Evolutionary conservation across 2,797 vertebrate genomes (phyloP), one percentile per base, ranked within the genome.

Genomic region (Phrynocephalus guinanensis): DNA sequence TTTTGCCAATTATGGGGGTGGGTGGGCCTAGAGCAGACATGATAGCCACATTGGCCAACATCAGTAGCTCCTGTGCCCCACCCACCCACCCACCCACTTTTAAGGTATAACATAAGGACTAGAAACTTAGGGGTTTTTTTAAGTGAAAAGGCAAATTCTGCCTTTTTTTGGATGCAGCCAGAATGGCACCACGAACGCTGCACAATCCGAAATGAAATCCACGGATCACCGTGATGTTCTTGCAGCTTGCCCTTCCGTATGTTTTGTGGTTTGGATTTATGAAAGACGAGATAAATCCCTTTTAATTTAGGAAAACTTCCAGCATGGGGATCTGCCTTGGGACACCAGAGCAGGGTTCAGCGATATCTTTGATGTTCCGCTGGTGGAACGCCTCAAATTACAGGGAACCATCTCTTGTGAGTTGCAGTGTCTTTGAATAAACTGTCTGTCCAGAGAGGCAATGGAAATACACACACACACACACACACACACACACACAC

Each of bases 331-430:
- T 94, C 92, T 82, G 93, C 90, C 93, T 93, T 95, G 93, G 93
- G 93, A 95, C 94, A 93, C 38, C 92, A 93, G 88, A 89, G 84
- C 15, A 16, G 87, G 89, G 89, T 87, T 89, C 91, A 33, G 5
- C 22, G 72, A 15, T 92, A 93, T 89, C 96, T 95, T 95, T 94
- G 95, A 96, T 94, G 94, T 94, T 94, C 93, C 89, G 75, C 91
- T 94, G 91, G 87, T 86, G 93, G 84, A 95, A 94, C 93, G 91
- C 91, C 91, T 96, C 94, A 92, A 93, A 93, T 95, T 94, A 95
- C 89, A 93, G 90, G 86, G 86, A 86, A 95, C 93, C 96, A 95
- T 95, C 94, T 91, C 91, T 96, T 94, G 87, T 89, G 92, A 94
- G 93, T 87, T 83, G 89, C 87, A 93, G 92, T 92, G 90, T 92